These are phyloP conservation scores for Otis tarda DNA, from an alignment of 2,113 vertebrate genomes.

Conservation along the genomic window DNA sequence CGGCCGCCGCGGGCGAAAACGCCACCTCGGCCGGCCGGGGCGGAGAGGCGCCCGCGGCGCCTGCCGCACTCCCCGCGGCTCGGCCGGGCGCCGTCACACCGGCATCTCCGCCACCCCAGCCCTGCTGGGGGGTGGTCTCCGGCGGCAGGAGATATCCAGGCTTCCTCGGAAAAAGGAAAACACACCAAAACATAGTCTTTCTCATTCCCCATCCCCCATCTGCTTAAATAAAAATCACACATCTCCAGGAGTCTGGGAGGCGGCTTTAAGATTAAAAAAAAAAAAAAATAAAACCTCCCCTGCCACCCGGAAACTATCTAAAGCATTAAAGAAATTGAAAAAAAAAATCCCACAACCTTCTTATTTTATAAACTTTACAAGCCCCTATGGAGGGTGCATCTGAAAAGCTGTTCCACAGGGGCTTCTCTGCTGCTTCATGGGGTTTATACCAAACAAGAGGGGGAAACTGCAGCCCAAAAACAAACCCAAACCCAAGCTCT, in stretches of 20 bases:
- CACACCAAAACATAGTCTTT: not conserved
- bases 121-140: not conserved
- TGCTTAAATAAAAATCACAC: constrained; percentile 3
- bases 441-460: constrained; percentile 4
- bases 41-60: not conserved
- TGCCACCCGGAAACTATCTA: constrained; percentile 2
- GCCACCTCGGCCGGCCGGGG: constrained; percentile 2
- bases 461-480: not conserved
- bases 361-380: constrained; percentile 19
- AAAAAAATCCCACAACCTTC: not conserved
- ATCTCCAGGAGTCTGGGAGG: not conserved
- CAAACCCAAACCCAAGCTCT: not conserved
- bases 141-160: not conserved
- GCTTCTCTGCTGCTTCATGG: not conserved
- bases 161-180: not conserved
- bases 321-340: not conserved
- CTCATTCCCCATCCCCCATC: not conserved
- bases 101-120: not conserved
- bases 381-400: not conserved
- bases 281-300: not conserved
- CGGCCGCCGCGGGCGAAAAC: not conserved
- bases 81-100: not conserved
- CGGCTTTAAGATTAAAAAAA: not conserved
- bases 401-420: not conserved
- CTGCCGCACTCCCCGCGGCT: not conserved